Conservation (phyloP, 2,797 vertebrate genomes). For the Enteromius afrohamiltoni region DNA sequence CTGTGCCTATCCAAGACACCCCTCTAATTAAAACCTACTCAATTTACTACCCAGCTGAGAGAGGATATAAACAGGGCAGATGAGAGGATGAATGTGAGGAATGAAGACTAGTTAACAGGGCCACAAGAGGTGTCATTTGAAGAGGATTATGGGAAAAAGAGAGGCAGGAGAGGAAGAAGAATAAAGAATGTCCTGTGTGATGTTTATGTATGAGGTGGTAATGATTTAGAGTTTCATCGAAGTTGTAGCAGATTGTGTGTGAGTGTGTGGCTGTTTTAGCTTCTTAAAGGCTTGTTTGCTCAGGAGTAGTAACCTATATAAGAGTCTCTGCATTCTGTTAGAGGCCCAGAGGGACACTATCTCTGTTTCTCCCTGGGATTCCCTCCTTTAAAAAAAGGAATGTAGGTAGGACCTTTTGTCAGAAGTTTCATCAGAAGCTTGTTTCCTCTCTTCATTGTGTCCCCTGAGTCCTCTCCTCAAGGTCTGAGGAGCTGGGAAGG, state of each 20-base stretch:
- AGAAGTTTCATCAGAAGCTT: slow-evolving; percentile 46
- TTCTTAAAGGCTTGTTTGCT: slow-evolving; percentile 14
- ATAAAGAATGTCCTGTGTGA: slow-evolving; percentile 1
- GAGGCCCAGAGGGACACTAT: slow-evolving; percentile 6
- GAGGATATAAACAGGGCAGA: slow-evolving; percentile 7
- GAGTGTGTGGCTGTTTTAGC: slow-evolving; percentile 33
- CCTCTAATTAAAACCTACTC: slow-evolving; percentile 43
- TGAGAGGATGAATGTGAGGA: slow-evolving; percentile 10
- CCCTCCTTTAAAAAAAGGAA: not conserved
- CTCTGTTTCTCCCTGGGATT: slow-evolving; percentile 19
- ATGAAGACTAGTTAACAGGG: slow-evolving; percentile 2
- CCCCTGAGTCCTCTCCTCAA: slow-evolving; percentile 4
- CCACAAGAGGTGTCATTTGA: slow-evolving; percentile 30
- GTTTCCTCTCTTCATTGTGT: slow-evolving; percentile 28
- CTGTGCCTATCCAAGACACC: not conserved
- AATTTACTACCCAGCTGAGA: slow-evolving; percentile 17
- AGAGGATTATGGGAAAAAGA: slow-evolving; percentile 15
- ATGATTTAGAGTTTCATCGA: not conserved
- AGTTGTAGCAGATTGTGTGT: not conserved
- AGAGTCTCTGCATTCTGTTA: slow-evolving; percentile 18
- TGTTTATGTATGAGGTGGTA: slow-evolving; percentile 22
- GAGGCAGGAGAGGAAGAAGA: slow-evolving; percentile 6
- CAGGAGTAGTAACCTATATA: slow-evolving; percentile 20
- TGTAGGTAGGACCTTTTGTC: slow-evolving; percentile 40
- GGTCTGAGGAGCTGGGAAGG: slow-evolving; percentile 19